These are phyloP conservation scores for Agonopterix subpropinquella DNA, from an alignment of 2,888 invertebrate species.

Conservation along the genomic window DNA sequence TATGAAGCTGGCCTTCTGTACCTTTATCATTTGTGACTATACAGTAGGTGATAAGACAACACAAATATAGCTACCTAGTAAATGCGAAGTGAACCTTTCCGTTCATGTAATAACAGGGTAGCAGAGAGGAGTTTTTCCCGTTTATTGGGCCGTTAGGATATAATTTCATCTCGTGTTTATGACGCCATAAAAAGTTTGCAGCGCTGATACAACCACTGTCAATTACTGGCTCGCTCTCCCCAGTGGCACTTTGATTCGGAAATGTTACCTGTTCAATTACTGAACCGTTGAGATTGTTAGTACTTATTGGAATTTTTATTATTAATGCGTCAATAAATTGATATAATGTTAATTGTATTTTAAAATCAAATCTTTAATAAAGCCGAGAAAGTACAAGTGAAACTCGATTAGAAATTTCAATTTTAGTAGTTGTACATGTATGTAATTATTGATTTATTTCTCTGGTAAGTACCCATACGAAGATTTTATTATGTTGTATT, in stretches of 20 bases:
- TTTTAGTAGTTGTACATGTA: no score
- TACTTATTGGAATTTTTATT: neutral
- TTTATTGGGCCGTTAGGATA: constrained; percentile 71
- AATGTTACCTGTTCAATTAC: constrained; percentile 27
- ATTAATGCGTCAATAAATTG: no score
- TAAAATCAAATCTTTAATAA: no score
- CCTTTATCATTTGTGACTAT: neutral
- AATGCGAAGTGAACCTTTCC: constrained; percentile 48
- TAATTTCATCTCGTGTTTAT: constrained; percentile 73
- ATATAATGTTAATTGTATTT: no score
- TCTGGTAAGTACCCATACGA: no score
- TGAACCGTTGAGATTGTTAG: neutral
- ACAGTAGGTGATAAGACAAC: constrained; percentile 26
- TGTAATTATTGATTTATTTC: no score
- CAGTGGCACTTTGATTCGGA: constrained; percentile 31
- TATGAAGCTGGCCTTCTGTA: no score
- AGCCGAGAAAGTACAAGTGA: no score
- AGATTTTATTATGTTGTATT: no score
- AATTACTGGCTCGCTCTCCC: constrained; percentile 40
- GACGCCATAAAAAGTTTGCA: constrained; percentile 66
- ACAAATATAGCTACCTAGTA: constrained; percentile 34
- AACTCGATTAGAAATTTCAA: no score
- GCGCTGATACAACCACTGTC: constrained; percentile 63
- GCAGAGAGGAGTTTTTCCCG: constrained; percentile 61
- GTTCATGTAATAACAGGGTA: constrained; percentile 54